Evolutionary conservation across 2,888 invertebrate species (phyloP).

Genomic region (Limnephilus lunatus): DNA sequence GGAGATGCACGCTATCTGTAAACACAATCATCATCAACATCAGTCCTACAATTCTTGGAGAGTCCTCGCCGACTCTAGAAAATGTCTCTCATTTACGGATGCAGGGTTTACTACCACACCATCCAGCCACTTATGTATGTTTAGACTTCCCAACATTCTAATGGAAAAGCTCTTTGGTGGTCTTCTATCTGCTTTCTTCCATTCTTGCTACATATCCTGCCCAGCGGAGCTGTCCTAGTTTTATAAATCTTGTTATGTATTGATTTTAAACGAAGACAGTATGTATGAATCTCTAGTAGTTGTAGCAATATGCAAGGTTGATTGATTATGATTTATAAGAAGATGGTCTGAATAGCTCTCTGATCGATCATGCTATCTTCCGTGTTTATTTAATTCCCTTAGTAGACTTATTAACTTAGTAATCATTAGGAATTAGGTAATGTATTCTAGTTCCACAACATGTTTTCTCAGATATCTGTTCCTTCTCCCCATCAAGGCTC

Average conservation of each 20-base stretch:
- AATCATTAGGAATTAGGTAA: neutral
- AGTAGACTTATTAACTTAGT: neutral
- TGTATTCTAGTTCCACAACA: neutral
- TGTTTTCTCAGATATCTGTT: neutral
- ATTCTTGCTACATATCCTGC: neutral
- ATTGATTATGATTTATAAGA: no score
- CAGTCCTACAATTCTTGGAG: neutral
- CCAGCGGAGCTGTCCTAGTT: neutral
- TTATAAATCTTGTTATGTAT: neutral
- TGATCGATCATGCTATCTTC: neutral
- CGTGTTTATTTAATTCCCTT: neutral
- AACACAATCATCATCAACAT: constrained; percentile 60
- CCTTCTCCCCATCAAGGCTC: neutral
- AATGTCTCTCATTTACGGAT: neutral
- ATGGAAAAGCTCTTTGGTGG: no score
- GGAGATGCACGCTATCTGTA: constrained; percentile 95
- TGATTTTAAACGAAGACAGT: neutral
- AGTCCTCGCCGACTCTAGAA: no score
- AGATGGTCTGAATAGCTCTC: no score
- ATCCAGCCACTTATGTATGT: neutral
- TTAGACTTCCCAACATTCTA: neutral
- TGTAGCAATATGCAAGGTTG: no score
- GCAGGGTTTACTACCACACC: no score
- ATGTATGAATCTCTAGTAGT: neutral
- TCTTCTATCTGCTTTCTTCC: no score